Conservation (phyloP, 2,113 vertebrate species). For the Cavia aperea region DNA sequence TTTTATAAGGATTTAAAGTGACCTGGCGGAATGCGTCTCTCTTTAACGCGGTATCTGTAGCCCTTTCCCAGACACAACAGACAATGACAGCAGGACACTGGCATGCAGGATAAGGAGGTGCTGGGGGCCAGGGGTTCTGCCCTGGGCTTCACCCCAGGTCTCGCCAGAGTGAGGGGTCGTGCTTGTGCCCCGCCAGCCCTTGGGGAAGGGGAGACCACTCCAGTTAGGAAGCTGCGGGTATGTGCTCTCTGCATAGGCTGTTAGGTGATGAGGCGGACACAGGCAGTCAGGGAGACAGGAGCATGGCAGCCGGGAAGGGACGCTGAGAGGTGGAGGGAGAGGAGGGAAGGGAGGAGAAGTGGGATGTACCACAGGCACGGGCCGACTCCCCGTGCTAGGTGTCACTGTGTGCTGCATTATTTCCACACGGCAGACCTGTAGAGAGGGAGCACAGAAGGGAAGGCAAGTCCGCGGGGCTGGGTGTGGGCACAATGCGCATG, state of each 20-base stretch:
- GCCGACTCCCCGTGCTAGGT: not conserved
- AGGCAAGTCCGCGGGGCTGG: not conserved
- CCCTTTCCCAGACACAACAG: not conserved
- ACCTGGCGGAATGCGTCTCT: not conserved
- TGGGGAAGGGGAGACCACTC: not conserved
- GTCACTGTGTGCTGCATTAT: not conserved
- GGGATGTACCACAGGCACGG: too few relatives aligned
- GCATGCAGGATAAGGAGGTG: not conserved
- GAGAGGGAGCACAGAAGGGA: not conserved
- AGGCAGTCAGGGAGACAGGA: not conserved
- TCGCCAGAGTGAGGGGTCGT: not conserved
- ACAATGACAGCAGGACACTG: not conserved
- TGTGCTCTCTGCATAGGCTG: not conserved
- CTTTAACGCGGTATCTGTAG: not conserved
- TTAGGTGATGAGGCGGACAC: not conserved
- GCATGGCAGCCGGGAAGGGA: not conserved
- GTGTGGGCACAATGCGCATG: not conserved
- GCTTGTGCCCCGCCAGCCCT: not conserved
- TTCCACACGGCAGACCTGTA: not conserved
- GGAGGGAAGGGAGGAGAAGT: not conserved
- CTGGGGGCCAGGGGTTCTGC: not conserved
- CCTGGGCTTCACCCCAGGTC: not conserved
- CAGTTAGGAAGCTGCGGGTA: not conserved
- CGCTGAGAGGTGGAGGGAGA: not conserved
- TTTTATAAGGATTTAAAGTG: constrained; percentile 23